These are phyloP conservation scores for Rhagoletis pomonella DNA, from an alignment of 1,140 invertebrate species.

Conservation along the genomic window DNA sequence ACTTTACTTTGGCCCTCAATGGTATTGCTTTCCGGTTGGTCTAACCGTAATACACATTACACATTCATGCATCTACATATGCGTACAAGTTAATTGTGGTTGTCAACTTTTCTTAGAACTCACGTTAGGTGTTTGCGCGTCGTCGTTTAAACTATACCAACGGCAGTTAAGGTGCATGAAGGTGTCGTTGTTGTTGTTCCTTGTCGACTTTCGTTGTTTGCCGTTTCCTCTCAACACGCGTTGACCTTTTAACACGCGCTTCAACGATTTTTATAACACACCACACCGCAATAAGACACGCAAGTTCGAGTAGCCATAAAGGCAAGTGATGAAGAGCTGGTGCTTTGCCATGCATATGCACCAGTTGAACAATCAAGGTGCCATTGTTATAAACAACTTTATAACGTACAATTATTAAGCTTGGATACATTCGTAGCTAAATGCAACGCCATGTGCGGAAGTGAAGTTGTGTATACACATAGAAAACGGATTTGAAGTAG, in stretches of 20 bases:
- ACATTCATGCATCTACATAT: too few species aligned
- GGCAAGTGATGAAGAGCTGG: slow-evolving; percentile 2
- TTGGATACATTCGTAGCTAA: not conserved
- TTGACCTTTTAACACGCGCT: slow-evolving; percentile 45
- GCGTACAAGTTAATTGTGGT: slow-evolving; percentile 10
- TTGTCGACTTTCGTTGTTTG: not conserved
- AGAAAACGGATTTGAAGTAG: too few species aligned
- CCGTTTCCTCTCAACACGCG: slow-evolving; percentile 31
- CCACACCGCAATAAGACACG: not conserved
- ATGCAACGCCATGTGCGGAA: too few species aligned
- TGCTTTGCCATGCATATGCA: slow-evolving; percentile 3
- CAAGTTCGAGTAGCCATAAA: not conserved
- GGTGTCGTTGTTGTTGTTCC: not conserved
- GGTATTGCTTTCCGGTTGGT: slow-evolving; percentile 31
- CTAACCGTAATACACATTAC: slow-evolving; percentile 46
- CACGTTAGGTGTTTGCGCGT: slow-evolving; percentile 1
- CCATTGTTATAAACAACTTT: not conserved
- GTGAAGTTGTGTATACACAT: too few species aligned
- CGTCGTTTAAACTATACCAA: not conserved
- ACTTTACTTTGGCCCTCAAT: not conserved
- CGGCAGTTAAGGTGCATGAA: not conserved
- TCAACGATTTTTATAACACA: slow-evolving; percentile 12
- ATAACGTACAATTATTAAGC: not conserved
- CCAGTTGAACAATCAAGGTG: not conserved
- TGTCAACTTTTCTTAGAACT: slow-evolving; percentile 41